Conservation (phyloP, 2,113 vertebrate species). For the Upupa epops region DNA sequence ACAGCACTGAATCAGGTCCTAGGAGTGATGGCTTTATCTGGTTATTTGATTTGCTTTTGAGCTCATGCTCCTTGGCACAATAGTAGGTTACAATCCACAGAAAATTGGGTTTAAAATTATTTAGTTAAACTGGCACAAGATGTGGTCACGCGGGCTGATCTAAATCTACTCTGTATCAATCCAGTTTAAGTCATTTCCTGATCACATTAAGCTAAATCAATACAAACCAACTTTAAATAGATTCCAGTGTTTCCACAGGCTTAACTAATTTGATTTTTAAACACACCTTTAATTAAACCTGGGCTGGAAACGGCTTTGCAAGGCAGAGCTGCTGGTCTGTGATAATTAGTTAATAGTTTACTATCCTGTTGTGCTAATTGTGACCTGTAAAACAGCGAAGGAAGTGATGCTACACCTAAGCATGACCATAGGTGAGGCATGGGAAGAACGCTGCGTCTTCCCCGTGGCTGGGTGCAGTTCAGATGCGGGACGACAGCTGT, state of each 20-base stretch:
- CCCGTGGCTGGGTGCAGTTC: not conserved
- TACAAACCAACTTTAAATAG: constrained; percentile 8
- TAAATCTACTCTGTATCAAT: not conserved
- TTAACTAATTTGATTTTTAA: constrained; percentile 36
- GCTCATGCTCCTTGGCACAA: not conserved
- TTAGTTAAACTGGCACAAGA: not conserved
- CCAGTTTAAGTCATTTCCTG: constrained; percentile 11
- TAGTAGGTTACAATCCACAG: not conserved
- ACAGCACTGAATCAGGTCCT: not conserved
- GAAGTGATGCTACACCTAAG: not conserved
- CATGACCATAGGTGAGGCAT: not conserved
- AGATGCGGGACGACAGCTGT: constrained; percentile 4
- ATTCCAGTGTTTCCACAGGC: not conserved
- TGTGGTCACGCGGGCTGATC: not conserved
- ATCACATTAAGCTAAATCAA: constrained; percentile 31
- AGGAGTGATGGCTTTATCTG: not conserved
- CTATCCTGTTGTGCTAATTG: not conserved
- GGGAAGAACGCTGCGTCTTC: not conserved
- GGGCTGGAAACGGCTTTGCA: not conserved
- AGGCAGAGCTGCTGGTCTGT: not conserved
- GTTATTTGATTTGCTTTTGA: constrained; percentile 13
- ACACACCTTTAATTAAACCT: constrained; percentile 1
- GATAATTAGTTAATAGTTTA: constrained; percentile 14
- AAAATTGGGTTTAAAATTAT: not conserved
- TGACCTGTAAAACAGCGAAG: not conserved